Percentiles rank a stretch among this genome's conserved stretches.
phyloP scores from a whole-genome alignment of 2,797 vertebrate species.

The Anisognathus igniventris region DNA sequence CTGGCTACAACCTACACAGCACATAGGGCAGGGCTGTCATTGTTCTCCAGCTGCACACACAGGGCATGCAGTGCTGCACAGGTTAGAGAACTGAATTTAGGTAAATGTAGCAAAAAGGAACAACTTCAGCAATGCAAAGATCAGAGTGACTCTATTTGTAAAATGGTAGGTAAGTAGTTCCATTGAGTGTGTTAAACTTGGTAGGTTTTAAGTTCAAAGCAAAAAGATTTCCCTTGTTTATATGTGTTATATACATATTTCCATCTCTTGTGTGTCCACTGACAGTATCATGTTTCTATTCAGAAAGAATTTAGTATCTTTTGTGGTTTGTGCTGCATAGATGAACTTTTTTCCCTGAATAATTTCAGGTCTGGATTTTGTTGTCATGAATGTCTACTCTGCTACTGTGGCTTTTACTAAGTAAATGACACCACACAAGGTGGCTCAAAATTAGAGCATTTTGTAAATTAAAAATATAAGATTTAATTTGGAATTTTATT shows the following conservation, averaged over 20 bases:
- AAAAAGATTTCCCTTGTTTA: not conserved
- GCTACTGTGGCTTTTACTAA: not conserved
- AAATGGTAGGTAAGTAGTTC: not conserved
- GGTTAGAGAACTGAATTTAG: not conserved
- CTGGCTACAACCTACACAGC: not conserved
- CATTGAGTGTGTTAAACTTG: not conserved
- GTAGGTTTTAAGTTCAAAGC: not conserved
- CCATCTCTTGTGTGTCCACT: not conserved
- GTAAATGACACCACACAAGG: not conserved
- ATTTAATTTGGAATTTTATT: not conserved
- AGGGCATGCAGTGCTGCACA: not conserved
- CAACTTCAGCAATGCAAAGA: not conserved
- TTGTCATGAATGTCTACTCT: not conserved
- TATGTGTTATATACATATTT: not conserved
- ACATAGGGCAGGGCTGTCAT: not conserved
- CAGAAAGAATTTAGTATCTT: not conserved
- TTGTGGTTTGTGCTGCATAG: not conserved
- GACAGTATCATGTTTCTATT: not conserved
- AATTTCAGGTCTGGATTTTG: not conserved
- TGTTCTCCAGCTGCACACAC: not conserved
- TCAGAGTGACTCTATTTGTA: not conserved
- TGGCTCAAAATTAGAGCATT: not conserved
- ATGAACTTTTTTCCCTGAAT: not conserved
- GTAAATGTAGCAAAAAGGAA: not conserved
- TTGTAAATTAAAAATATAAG: not conserved